Base-by-base conservation (phyloP, 2,113 vertebrate genomes). In the Corythornis vintsioides region DNA sequence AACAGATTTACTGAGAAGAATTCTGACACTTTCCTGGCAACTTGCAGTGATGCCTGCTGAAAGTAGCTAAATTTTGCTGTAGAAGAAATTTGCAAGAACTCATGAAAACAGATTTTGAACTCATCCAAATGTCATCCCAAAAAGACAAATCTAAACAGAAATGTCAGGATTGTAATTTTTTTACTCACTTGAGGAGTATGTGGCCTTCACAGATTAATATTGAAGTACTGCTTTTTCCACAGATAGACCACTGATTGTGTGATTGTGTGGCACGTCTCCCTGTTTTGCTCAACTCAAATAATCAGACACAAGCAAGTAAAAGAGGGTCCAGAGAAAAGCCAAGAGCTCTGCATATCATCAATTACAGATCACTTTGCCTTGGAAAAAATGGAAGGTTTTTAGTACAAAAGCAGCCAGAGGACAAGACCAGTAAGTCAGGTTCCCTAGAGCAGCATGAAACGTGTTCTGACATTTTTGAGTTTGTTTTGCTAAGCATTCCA, bases 1-100 rank as follows among this genome's bases (percentile, higher is more conserved):
- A 96, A 91, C 59, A 93, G 86, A 87, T 91, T 87, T 88, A 92
- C 87, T 73, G 84, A 94, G 72, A 93, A 87, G 42, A 74, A 91
- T 93, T 92, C 83, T 96, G 95, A 93, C 95, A 93, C 57, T 95
- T 96, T 94, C 59, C 78, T 96, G 89, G 90, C 95, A 96, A 92
- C 57, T 72, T 76, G 60, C 71, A 85, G 35, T 83, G 87, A 92
- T 88, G 91, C 18, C 56, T 95, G 52, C 20, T 92, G 59, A 94
- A 93, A 93, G 47, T 1, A 95, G 91, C 91, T 94, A 92, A 91
- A 96, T 96, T 94, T 95, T 95, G 53, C 94, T 89, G 55, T 14
- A 60, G 67, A 92, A 89, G 33, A 89, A 89, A 91, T 91, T 40
- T 71, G 74, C 43, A 93, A 77, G 87, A 93, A 25, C 22, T 85